phyloP scores from a whole-genome alignment of 2,113 vertebrate species.

The Lophochroa leadbeateri region DNA sequence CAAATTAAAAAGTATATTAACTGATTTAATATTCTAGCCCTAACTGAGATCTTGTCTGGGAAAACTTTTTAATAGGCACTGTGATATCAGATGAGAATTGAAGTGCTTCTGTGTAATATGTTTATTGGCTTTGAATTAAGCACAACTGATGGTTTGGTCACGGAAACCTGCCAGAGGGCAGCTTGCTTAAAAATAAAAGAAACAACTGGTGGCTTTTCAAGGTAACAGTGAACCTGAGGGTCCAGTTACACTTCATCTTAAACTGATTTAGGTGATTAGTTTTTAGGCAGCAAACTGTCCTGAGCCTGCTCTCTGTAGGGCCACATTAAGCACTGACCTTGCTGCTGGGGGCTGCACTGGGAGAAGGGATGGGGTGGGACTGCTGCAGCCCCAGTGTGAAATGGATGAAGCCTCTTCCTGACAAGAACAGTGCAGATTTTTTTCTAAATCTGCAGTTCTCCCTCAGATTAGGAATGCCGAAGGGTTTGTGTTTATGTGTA shows the following conservation, averaged over 20 bases:
- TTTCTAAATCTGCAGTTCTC: not conserved
- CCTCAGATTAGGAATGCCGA: not conserved
- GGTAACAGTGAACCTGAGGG: conserved; percentile 65
- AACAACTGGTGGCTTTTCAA: conserved; percentile 66
- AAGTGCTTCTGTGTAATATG: conserved; percentile 50
- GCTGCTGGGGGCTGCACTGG: not conserved
- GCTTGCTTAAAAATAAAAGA: conserved; percentile 66
- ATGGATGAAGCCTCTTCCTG: not conserved
- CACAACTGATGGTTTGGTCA: conserved; percentile 74
- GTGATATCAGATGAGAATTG: conserved; percentile 60
- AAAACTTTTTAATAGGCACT: conserved; percentile 27
- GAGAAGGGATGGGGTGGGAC: not conserved
- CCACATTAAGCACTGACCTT: not conserved
- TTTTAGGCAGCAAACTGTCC: not conserved
- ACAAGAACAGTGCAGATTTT: not conserved
- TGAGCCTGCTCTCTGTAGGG: not conserved
- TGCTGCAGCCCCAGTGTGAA: not conserved
- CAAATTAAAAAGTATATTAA: not conserved
- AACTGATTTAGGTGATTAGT: conserved; percentile 49
- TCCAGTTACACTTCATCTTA: conserved; percentile 50
- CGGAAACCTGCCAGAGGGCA: conserved; percentile 72
- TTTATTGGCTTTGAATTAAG: conserved; percentile 67
- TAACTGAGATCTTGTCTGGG: conserved; percentile 49
- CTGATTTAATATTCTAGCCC: conserved; percentile 6
- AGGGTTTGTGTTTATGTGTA: not conserved